Base-by-base conservation (phyloP, 2,113 vertebrate genomes). In the Kryptolebias marmoratus region DNA sequence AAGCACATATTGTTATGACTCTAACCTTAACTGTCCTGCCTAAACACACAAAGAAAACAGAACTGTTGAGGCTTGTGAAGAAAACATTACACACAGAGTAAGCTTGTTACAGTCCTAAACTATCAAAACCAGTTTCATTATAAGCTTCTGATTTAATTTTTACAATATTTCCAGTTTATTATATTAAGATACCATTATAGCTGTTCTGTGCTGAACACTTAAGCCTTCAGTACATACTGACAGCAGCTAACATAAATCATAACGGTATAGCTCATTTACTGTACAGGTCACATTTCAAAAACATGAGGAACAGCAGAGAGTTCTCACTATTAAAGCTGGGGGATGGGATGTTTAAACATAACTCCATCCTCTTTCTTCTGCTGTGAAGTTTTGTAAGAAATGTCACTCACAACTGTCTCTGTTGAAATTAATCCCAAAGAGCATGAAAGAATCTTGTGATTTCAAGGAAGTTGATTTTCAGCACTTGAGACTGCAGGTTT, bases 401-500 rank as follows among this genome's bases (percentile, higher is more conserved):
- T 74, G 58, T 62, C 79, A 72, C 50, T 80, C 81, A 83, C 44
- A 61, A 42, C 49, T 57, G 58, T 71, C 81, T 7, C 48, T 48
- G 47, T 48, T 85, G 76, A 4, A 3, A 70, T 49, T 72, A 74
- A 48, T 73, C 61, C 7, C 13, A 63, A 57, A 28, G n/a, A 58
- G 30, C 47, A n/a, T 28, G 16, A 49, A 60, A 61, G 81, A 88
- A 87, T 87, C 79, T 54, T 88, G 77, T 87, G 80, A 53, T 85
- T 86, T 50, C 12, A 22, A 64, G 66, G 80, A 90, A 89, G 91
- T 75, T 47, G 0, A 87, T 65, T 59, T 77, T 84, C 52, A 16
- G 28, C 62, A 48, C 70, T 31, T 48, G 13, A 76, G 66, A 75
- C 44, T 67, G 57, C 36, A 39, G 50, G 74, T 39, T 59, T 69